These are phyloP conservation scores for Phenacoccus solenopsis DNA, from an alignment of 1,140 invertebrate species.

Conservation along the genomic window DNA sequence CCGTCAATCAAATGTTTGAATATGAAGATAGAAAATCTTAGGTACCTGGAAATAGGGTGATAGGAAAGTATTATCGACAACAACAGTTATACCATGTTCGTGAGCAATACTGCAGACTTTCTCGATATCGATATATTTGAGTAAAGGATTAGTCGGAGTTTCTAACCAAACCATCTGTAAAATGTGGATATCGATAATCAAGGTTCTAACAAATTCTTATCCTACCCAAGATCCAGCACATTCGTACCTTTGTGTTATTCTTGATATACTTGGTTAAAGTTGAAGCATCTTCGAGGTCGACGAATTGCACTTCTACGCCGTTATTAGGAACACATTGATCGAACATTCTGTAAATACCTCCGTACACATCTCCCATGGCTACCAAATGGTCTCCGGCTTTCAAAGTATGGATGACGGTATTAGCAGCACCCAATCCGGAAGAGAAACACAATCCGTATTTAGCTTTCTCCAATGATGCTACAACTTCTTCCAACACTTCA, in stretches of 20 bases:
- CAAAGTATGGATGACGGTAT: constrained; percentile 59
- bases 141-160: constrained; percentile 91
- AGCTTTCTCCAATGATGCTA: constrained; percentile 80
- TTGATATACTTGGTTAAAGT: constrained; percentile 57
- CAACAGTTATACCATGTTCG: constrained; percentile 58
- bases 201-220: not conserved
- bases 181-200: not conserved
- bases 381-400: constrained; percentile 80
- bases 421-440: constrained; percentile 79
- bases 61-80: constrained; percentile 95
- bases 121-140: constrained; percentile 87
- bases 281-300: constrained; percentile 61
- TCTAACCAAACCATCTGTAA: constrained; percentile 89
- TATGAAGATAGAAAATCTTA: constrained; percentile 5
- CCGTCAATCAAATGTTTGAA: too few species aligned
- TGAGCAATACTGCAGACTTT: constrained; percentile 53
- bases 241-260: constrained; percentile 68
- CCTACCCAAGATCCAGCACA: not conserved
- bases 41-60: constrained; percentile 81
- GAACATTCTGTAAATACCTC: constrained; percentile 63
- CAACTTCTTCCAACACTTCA: constrained; percentile 71
- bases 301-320: constrained; percentile 61
- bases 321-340: constrained; percentile 48
- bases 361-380: constrained; percentile 88
- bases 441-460: constrained; percentile 77